Conservation (phyloP, 2,113 vertebrate species). For the Orthonyx spaldingii region DNA sequence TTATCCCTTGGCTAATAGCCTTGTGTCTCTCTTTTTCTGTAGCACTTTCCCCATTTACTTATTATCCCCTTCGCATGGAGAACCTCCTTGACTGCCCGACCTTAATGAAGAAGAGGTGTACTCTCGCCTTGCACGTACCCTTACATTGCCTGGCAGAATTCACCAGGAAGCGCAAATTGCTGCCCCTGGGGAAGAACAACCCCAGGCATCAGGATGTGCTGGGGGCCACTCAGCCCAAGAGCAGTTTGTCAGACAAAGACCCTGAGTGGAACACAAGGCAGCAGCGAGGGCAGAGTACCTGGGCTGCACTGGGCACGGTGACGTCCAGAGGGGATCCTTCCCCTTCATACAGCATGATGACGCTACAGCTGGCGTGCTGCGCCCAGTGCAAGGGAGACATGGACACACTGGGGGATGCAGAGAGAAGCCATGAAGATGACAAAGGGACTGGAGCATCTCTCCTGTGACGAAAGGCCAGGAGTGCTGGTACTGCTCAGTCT, state of each 20-base stretch:
- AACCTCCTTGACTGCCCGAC: not conserved
- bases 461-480: not conserved
- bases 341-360: not conserved
- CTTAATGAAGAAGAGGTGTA: not conserved
- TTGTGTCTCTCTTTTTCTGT: not conserved
- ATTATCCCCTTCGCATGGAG: not conserved
- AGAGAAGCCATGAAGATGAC: not conserved
- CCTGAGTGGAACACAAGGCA: not conserved
- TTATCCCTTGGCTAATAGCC: not conserved
- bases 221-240: not conserved
- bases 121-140: fast-evolving
- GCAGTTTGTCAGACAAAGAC: not conserved
- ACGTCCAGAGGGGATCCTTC: not conserved
- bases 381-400: not conserved
- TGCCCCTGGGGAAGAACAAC: not conserved
- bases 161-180: not conserved
- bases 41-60: not conserved
- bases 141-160: not conserved
- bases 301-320: not conserved
- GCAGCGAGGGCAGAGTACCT: not conserved
- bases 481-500: not conserved
- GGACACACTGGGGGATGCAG: not conserved
- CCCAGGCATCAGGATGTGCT: not conserved
- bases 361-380: not conserved
- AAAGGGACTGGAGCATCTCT: not conserved